Evolutionary conservation across 2,888 invertebrate species (phyloP), one percentile per base, ranked within the genome.

Genomic region (Leucoptera coffeella): DNA sequence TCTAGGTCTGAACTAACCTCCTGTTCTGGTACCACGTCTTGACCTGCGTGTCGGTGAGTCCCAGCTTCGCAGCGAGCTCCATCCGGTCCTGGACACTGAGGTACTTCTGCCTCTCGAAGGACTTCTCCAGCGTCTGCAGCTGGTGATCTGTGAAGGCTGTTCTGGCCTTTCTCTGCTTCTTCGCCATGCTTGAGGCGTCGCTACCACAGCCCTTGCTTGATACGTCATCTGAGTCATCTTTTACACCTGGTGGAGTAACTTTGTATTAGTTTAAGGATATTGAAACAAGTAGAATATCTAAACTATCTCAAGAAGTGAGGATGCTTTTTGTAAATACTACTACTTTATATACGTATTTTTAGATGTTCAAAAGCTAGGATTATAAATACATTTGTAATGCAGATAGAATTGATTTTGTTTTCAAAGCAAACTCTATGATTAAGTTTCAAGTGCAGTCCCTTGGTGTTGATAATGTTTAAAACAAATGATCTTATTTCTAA

Each of bases 21-120:
- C 97, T 77, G 56, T 97, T 97, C 64, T 97, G 96, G 65, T 97
- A 97, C 97, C 99, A 99, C 44, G 99, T 99, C 69, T 99, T 99
- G 53, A 99, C 97, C 76, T 99, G 99, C 27, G 97, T 99, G 64
- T 99, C 99, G 22, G 93, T 94, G 30, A 99, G 78, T 43, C 92
- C 90, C 42, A 99, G 74, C 67, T 92, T 91, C 31, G 93, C 89
- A 1, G 99, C 97, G 43, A 99, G 71, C 65, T 99, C 97, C 92
- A 97, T 94, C 38, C 97, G 77, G 57, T 99, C 96, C 54, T 96
- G 97, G 14, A 94, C 93, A 51, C 90, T 91, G 37, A 94, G 80
- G 72, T 94, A 96, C 65, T 96, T 96, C 67, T 96, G 96, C 35
- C 92, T 72, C 65, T 96, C 95, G 61, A 97, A 97, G 38, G 89